phyloP scores from a whole-genome alignment of 2,113 vertebrate genomes.

The Halcyon senegalensis region DNA sequence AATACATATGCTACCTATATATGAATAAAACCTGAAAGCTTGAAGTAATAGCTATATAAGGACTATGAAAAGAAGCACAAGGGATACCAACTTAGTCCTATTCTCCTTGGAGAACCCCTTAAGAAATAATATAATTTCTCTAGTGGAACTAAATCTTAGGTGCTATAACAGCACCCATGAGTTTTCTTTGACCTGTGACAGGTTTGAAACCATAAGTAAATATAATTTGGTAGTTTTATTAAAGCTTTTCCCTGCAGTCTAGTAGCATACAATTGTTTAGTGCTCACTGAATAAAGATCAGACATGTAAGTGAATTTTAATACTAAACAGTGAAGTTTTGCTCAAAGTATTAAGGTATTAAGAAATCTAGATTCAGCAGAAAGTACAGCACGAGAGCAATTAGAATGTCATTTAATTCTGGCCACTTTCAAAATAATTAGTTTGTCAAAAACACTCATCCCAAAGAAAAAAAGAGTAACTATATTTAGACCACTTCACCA shows the following conservation, averaged over 20 bases:
- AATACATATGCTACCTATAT: neutral
- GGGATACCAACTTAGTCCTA: neutral
- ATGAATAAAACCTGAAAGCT: neutral
- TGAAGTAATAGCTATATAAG: neutral
- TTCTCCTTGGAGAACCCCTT: neutral
- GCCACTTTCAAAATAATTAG: neutral
- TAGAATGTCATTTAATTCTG: neutral
- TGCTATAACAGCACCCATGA: neutral
- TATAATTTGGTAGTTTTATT: neutral
- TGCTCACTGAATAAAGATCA: neutral
- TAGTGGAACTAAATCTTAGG: neutral
- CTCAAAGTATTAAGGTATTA: neutral
- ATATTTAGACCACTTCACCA: neutral
- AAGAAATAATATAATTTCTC: neutral
- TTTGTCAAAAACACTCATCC: neutral
- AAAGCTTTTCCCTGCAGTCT: neutral
- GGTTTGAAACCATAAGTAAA: neutral
- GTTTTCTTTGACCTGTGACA: neutral
- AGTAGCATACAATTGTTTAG: neutral
- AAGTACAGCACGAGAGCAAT: neutral
- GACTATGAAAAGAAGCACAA: neutral
- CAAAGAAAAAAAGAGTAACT: neutral
- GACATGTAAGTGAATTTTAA: neutral
- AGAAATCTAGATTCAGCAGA: neutral
- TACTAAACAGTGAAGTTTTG: neutral